phyloP scores from a whole-genome alignment of 2,113 vertebrate species.

The Fregetta grallaria region DNA sequence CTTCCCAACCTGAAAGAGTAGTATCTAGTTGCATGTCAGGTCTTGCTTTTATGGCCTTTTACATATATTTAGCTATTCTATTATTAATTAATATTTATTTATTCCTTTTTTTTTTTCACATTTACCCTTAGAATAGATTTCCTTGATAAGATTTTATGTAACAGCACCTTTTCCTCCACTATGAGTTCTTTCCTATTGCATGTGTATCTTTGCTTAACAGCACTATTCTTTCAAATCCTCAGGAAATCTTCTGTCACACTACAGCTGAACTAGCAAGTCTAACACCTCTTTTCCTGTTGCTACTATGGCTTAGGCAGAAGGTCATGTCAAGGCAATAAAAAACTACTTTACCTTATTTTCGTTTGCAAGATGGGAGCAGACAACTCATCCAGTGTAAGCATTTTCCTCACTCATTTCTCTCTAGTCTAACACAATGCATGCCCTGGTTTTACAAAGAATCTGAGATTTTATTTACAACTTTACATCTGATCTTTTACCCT shows the following conservation, averaged over 20 bases:
- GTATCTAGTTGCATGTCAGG: not conserved
- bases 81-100: not conserved
- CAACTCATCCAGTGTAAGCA: not conserved
- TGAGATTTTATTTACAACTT: not conserved
- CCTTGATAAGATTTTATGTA: not conserved
- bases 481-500: not conserved
- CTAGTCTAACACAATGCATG: not conserved
- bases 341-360: not conserved
- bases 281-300: not conserved
- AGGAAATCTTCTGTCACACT: not conserved
- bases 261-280: not conserved
- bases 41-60: not conserved
- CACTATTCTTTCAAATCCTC: not conserved
- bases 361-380: not conserved
- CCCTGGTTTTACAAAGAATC: not conserved
- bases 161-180: not conserved
- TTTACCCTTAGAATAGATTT: not conserved
- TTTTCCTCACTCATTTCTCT: not conserved
- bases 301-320: not conserved
- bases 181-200: not conserved
- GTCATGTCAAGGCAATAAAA: not conserved
- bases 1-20: not conserved
- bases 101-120: not conserved
- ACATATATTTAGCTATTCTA: not conserved
- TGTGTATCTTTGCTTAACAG: not conserved